Evolutionary conservation across 1,140 invertebrate genomes (phyloP).

Genomic region (Mylabris phalerata): DNA sequence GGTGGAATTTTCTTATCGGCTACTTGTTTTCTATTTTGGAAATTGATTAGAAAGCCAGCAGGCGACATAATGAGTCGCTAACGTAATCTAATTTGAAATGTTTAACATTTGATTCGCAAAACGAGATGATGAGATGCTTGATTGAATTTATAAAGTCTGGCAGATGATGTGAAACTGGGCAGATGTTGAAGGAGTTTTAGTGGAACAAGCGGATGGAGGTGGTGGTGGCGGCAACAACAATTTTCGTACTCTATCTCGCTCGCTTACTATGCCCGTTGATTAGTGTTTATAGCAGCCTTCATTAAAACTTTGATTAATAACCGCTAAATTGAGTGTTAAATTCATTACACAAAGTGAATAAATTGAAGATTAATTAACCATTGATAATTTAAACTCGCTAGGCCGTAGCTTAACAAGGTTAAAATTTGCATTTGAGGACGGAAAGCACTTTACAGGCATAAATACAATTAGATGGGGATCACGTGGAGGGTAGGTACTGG

Average conservation of each 20-base stretch:
- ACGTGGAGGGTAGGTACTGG: conserved; percentile 12
- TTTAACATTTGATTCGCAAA: conserved; percentile 15
- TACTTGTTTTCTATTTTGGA: not conserved
- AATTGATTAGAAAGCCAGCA: conserved; percentile 10
- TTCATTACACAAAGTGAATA: conserved; percentile 48
- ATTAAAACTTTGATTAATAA: conserved; percentile 48
- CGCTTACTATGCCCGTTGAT: conserved; percentile 23
- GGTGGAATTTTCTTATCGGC: not conserved
- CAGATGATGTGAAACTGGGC: conserved; percentile 19
- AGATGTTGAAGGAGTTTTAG: conserved; percentile 20
- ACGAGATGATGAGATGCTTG: conserved; percentile 12
- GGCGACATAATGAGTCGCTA: conserved; percentile 13
- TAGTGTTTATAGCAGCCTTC: conserved; percentile 40
- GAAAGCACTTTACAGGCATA: conserved; percentile 45
- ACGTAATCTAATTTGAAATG: conserved; percentile 18
- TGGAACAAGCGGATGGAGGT: not conserved
- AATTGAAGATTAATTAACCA: conserved; percentile 49
- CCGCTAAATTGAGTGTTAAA: conserved; percentile 48
- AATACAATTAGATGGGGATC: conserved; percentile 41
- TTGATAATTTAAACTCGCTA: conserved; percentile 47
- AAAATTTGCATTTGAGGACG: conserved; percentile 48
- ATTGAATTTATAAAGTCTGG: conserved; percentile 18
- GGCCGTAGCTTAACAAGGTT: conserved; percentile 43
- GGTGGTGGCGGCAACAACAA: not conserved
- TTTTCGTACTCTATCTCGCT: not conserved